Evolutionary conservation across 2,113 vertebrate genomes (phyloP), one percentile per base, ranked within the genome.

Genomic region (Ramphastos sulfuratus): DNA sequence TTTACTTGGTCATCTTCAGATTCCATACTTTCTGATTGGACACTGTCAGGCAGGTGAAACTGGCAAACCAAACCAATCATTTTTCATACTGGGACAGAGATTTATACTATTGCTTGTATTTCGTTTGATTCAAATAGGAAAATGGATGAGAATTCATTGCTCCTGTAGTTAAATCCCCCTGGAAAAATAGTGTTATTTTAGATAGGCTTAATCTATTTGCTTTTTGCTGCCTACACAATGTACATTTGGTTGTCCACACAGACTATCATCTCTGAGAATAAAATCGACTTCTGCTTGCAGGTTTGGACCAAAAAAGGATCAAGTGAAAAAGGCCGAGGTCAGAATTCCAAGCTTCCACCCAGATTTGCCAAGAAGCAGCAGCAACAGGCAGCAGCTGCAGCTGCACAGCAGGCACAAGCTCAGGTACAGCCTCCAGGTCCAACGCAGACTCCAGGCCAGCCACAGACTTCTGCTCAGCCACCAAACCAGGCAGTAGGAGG

Each of bases 321-420:
- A 8, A 97, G 97, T 3, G 99, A 99, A 88, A 99, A 99, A 91
- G 98, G 98, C 86, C 97, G 99, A 96, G 98, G 98, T 56, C 98
- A 98, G 67, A 98, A 98, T 81, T 98, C 98, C 79, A 99, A 99
- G 92, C 98, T 99, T 50, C 99, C 99, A 23, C 99, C 99, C 46
- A 97, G 99, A 89, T 99, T 99, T 98, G 99, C 99, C 82, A 99
- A 99, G 96, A 99, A 99, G 90, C 98, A 99, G 91, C 98, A 96
- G 5, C 98, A 98, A 39, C 98, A 98, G 79, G 97, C 97, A n/a
- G 95, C 97, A 27, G 72, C 90, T 2, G 85, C 96, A 58, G 92
- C 95, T 16, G 97, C 97, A 0, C 92, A 97, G 65, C 97, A 96
- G 63, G 90, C 92, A 14, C 98, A 97, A 71, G 90, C 93, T 31